Evolutionary conservation across 53 echinoderm and acorn worm species (phyloP).

Genomic region (Echinarachnius parma): DNA sequence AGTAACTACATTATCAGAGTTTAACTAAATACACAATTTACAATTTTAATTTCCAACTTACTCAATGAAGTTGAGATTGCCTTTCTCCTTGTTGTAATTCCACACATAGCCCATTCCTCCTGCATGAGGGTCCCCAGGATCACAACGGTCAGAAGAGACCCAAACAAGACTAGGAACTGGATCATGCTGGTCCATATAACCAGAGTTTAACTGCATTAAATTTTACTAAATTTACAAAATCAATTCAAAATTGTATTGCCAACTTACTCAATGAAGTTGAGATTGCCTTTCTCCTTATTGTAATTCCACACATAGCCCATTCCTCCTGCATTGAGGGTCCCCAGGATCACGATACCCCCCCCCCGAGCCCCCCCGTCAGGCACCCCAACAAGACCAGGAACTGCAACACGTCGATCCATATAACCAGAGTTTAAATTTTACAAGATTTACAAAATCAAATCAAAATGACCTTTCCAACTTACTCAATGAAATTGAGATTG

Average conservation of each 20-base stretch:
- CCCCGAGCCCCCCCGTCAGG: constrained; percentile 65
- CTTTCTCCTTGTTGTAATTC: constrained; percentile 52
- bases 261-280: constrained; percentile 91
- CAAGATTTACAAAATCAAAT: neutral
- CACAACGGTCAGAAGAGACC: constrained; percentile 66
- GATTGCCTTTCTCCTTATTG: constrained; percentile 54
- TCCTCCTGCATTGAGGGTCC: constrained; percentile 51
- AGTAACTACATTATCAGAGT: too few relatives aligned
- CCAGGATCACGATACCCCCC: constrained; percentile 48
- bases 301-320: constrained; percentile 57
- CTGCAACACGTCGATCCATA: constrained; percentile 97
- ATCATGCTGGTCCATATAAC: constrained; percentile 97
- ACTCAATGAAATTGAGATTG: constrained; percentile 87
- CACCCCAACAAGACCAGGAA: constrained; percentile 84
- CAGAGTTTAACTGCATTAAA: too few relatives aligned
- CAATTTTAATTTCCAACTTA: constrained; percentile 40
- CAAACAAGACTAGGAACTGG: constrained; percentile 86
- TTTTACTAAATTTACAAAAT: too few relatives aligned
- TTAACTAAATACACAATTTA: too few relatives aligned
- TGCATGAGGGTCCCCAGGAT: constrained; percentile 45
- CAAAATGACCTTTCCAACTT: too few relatives aligned
- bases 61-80: constrained; percentile 84
- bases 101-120: constrained; percentile 59
- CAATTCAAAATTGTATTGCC: too few relatives aligned
- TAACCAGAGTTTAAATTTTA: constrained; percentile 42